Evolutionary conservation across 1,140 invertebrate species (phyloP), one percentile per base, ranked within the genome.

Genomic region (Drosophila mayri): DNA sequence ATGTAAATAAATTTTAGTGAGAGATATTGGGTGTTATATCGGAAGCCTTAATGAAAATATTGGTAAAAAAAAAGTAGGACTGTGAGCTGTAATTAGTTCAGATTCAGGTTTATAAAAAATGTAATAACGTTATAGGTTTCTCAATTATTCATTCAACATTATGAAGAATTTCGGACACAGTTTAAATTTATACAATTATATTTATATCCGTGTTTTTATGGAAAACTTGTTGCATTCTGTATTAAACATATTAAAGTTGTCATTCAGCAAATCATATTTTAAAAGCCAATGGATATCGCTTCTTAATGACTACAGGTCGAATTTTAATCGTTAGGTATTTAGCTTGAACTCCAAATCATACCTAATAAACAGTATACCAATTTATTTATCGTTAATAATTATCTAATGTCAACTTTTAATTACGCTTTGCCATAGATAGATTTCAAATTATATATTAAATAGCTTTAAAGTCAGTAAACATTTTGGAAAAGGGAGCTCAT

Each of bases 1-100:
- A 60, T 71, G 52, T 47, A 46, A 55, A 68, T 70, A 67, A 22
- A 14, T 37, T 12, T 63, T 7, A 35, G 61, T 22, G 18, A 54
- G 30, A 25, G 14, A 43, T 35, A 30, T 28, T 25, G 16, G 16
- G 16, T 22, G 16, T 25, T 50, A 28, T 22, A 57, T n/a, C 44
- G 32, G 3, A 11, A 18, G 16, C 25, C 28, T 18, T 7, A 30
- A 30, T n/a, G 1, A 10, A 44, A 59, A 44, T 60, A 37, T 60
- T 65, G 8, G 6, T 16, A 37, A 59, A 65, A 35, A 65, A 35
- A 20, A 35, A 14, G n/a, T 30, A 16, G 32, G 4, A 4, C 22
- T 22, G 22, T 22, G 22, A 22, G 22, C 28, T 35, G 11, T 52
- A 35, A 52, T 20, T 37, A 22, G 5, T 30, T n/a, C 9, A 28